Base-by-base conservation (phyloP, 2,888 invertebrate genomes). In the Phaonia tiefii region DNA sequence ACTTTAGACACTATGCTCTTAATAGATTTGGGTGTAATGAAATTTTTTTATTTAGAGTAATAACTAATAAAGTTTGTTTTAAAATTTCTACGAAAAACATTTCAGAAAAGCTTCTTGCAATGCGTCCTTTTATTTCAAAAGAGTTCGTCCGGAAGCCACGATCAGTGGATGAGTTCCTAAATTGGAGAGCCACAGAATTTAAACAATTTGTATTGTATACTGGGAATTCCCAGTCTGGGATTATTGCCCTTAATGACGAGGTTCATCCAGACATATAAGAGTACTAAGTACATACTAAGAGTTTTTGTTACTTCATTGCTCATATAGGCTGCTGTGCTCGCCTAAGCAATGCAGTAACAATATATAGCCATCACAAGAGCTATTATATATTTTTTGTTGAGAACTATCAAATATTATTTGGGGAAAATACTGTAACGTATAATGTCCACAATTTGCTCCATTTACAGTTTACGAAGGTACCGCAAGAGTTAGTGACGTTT, bases 331-430 rank as follows among this genome's bases (percentile, higher is more conserved):
- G 39, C 13, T 65, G 46, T 65, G 65, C 44, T 67, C 39, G 51
- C 56, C 75, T 60, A 60, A 80, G 39, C 60, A 60, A 60, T 60
- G 54, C 22, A 66, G 42, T 37, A 51, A 25, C n/a, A 78, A 72
- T 20, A 42, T 70, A 31, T 73, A 82, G 10, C 80, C 82, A 80
- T 82, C 79, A 25, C 60, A 83, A 49, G 20, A 65, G 42, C 65
- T 84, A 13, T 63, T 84, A 39, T 63, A 79, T 58, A 67, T 83
- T 67, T n/a, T 84, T 83, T 83, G 76, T 84, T 13, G 58, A 80
- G 72, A 71, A 71, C 22, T 74, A 66, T 49, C 37, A 56, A 15
- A 20, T 58, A 25, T 26, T 46, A 26, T 74, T 74, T 25, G 66
- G 46, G 0, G 44, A 66, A 20, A 66, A 46, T 26, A 65, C 42